phyloP scores from a whole-genome alignment of 35 echinoderm and acorn worm species.

The Hemicentrotus pulcherrimus region DNA sequence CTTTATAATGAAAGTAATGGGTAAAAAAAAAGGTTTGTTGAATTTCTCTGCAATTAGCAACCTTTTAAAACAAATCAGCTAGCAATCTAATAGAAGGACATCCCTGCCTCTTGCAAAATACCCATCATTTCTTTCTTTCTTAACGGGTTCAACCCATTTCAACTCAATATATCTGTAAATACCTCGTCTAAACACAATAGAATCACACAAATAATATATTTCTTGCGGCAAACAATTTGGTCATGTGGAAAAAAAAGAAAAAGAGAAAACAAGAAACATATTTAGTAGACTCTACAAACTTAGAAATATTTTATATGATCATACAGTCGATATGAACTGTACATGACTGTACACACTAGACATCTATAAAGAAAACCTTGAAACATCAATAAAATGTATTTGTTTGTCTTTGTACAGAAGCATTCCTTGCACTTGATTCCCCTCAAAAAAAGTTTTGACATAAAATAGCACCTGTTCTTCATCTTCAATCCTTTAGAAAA shows the following conservation, averaged over 20 bases:
- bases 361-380: not conserved
- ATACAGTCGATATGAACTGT: conserved; percentile 28
- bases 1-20: not conserved
- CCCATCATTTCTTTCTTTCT: not conserved
- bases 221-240: conserved; percentile 2
- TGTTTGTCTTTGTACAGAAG: conserved; percentile 35
- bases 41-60: not conserved
- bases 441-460: conserved; percentile 19
- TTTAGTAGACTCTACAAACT: not conserved
- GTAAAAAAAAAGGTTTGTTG: not conserved
- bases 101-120: not conserved
- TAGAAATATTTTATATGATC: conserved; percentile 5
- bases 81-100: not conserved
- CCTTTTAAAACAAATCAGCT: not conserved
- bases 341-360: conserved; percentile 44
- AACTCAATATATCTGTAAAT: not conserved
- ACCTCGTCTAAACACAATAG: not conserved
- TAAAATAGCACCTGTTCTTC: conserved; percentile 52
- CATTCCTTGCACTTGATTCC: conserved; percentile 40
- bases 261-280: conserved; percentile 1
- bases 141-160: not conserved
- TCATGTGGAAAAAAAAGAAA: conserved; percentile 7
- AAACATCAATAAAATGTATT: conserved; percentile 32
- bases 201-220: conserved; percentile 15
- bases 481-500: not conserved